Evolutionary conservation across 2,888 invertebrate species (phyloP).

Genomic region (Linnaemya tessellans): DNA sequence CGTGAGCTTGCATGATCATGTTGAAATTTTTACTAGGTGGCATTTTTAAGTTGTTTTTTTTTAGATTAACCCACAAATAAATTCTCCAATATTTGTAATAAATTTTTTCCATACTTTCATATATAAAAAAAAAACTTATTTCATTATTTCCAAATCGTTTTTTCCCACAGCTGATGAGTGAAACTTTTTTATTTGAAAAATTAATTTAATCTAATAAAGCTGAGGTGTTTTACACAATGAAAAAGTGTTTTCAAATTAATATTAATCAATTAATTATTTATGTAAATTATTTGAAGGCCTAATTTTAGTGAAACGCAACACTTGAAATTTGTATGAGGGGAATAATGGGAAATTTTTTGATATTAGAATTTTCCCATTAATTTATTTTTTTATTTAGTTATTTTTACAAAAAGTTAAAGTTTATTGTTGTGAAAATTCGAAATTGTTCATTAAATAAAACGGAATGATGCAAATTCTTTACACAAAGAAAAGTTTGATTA

Average conservation of each 20-base stretch:
- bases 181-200: not conserved
- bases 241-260: not conserved
- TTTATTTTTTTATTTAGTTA: not conserved
- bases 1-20: too few species aligned
- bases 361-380: not conserved
- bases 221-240: not conserved
- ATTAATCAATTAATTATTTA: conserved; percentile 1
- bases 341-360: not conserved
- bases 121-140: too few species aligned
- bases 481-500: too few species aligned
- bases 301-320: conserved; percentile 1
- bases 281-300: not conserved
- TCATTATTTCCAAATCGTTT: not conserved
- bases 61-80: too few species aligned
- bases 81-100: too few species aligned
- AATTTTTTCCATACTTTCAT: too few species aligned
- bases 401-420: not conserved
- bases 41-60: too few species aligned
- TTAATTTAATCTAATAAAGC: not conserved
- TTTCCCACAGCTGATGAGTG: not conserved
- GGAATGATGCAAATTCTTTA: not conserved
- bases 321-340: not conserved
- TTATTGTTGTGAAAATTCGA: not conserved
- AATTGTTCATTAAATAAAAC: not conserved
- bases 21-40: too few species aligned